Evolutionary conservation across 2,113 vertebrate species (phyloP).

Genomic region (Xiphorhynchus elegans): DNA sequence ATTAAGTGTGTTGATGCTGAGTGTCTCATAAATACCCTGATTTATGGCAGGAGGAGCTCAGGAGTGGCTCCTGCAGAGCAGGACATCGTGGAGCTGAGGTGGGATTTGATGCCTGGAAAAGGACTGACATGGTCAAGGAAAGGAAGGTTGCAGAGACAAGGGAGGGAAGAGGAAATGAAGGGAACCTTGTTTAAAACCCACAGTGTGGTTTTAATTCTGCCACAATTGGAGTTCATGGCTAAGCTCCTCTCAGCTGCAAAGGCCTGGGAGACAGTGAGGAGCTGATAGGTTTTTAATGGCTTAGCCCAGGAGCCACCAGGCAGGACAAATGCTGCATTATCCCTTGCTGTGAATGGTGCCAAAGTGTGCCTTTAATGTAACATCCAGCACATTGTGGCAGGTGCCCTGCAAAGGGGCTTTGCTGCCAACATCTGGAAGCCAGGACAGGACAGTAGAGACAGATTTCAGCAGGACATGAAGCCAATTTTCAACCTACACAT

Average conservation of each 20-base stretch:
- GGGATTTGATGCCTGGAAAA: background rate
- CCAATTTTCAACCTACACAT: background rate
- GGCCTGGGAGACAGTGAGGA: background rate
- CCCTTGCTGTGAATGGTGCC: background rate
- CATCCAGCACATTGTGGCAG: background rate
- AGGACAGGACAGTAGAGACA: background rate
- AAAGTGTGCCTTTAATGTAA: background rate
- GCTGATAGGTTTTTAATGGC: background rate
- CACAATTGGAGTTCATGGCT: background rate
- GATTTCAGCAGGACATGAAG: background rate
- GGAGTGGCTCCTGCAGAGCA: background rate
- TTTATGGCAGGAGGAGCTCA: background rate
- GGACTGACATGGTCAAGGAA: background rate
- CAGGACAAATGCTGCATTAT: background rate
- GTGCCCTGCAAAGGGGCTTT: background rate
- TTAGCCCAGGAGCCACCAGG: background rate
- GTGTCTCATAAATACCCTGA: background rate
- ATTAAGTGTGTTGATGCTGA: background rate
- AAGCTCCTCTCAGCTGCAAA: background rate
- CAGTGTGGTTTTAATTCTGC: background rate
- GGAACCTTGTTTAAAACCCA: background rate
- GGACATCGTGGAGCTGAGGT: background rate
- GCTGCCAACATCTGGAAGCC: background rate
- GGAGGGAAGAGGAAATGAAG: background rate
- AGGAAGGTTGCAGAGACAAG: background rate